phyloP scores from a whole-genome alignment of 2,113 vertebrate species.

The Cyanistes caeruleus region DNA sequence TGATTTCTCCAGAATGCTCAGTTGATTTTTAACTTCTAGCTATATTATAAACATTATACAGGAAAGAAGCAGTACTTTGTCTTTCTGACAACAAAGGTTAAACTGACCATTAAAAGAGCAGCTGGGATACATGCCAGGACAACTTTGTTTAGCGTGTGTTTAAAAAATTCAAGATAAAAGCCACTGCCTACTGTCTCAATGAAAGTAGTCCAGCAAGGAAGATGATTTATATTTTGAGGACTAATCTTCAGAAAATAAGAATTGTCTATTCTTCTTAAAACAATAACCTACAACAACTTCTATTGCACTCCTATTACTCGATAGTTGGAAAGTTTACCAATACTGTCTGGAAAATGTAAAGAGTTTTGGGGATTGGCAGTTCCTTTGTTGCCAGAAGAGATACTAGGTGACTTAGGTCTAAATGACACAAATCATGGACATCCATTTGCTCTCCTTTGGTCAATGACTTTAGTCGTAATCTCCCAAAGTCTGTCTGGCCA shows the following conservation, averaged over 20 bases:
- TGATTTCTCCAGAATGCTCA: background rate
- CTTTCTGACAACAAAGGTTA: conserved; percentile 58
- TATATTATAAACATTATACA: background rate
- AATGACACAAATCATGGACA: background rate
- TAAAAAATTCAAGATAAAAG: background rate
- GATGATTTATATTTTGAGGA: background rate
- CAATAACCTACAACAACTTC: background rate
- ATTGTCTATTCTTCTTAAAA: background rate
- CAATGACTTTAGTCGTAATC: background rate
- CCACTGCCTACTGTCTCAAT: background rate
- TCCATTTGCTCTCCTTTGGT: background rate
- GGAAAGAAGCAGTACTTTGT: conserved; percentile 14
- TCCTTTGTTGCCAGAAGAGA: background rate
- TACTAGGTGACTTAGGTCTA: background rate
- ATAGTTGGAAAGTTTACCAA: background rate
- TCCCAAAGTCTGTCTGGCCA: background rate
- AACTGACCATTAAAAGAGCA: conserved; percentile 6
- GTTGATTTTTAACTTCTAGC: background rate
- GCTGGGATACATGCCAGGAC: background rate
- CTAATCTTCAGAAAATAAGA: background rate
- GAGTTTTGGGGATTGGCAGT: background rate
- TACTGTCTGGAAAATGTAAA: background rate
- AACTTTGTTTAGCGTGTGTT: background rate
- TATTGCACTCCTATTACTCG: background rate
- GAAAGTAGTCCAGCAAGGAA: background rate